phyloP scores from a whole-genome alignment of 2,888 invertebrate species.

The Spodoptera exigua region DNA sequence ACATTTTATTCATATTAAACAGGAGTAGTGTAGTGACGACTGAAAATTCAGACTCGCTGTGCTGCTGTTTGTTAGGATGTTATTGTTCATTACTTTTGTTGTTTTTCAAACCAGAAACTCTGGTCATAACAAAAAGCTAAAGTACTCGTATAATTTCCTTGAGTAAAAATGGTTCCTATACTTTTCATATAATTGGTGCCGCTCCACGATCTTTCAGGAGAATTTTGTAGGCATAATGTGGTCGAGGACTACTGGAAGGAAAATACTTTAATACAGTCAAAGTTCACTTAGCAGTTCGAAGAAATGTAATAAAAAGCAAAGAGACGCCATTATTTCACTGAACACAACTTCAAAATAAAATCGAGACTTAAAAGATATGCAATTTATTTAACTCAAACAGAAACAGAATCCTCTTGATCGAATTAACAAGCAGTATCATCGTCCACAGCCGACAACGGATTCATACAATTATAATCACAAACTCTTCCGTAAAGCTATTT shows the following conservation, averaged over 20 bases:
- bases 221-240: conserved; percentile 11
- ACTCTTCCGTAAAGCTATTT: conserved; percentile 20
- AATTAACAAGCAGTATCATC: too few relatives aligned
- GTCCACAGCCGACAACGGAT: too few relatives aligned
- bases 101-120: conserved; percentile 23
- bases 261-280: conserved; percentile 10
- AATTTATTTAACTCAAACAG: too few relatives aligned
- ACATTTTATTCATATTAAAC: too few relatives aligned
- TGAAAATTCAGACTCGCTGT: too few relatives aligned
- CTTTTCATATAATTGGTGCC: conserved; percentile 13
- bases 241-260: not conserved
- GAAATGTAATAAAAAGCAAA: conserved; percentile 16
- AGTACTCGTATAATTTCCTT: conserved; percentile 18
- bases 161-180: conserved; percentile 20
- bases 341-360: too few relatives aligned
- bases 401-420: too few relatives aligned
- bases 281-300: conserved; percentile 7
- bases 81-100: conserved; percentile 3
- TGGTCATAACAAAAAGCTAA: conserved; percentile 16
- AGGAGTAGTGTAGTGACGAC: not conserved
- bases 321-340: not conserved
- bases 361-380: too few relatives aligned
- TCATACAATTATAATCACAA: conserved; percentile 12
- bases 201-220: conserved; percentile 10
- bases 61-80: too few relatives aligned